Conservation (phyloP, 1,140 invertebrate species). For the Drosophila sulfurigaster region DNA sequence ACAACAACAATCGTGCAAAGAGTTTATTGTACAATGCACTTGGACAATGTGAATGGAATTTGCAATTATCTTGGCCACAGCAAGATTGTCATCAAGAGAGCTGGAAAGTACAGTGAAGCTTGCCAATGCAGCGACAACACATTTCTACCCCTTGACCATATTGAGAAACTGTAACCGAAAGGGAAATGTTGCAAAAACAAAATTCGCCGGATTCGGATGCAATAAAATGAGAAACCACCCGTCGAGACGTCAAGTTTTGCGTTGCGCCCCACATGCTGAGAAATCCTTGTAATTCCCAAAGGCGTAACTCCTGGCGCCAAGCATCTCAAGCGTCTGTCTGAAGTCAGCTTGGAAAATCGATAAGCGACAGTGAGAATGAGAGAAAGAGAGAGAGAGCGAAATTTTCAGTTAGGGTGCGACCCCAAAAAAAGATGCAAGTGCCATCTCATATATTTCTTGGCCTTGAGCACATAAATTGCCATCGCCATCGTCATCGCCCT, state of each 20-base stretch:
- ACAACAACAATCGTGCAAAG: conserved; percentile 16
- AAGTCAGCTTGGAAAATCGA: conserved; percentile 48
- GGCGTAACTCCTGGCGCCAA: conserved; percentile 38
- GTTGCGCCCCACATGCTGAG: neutral
- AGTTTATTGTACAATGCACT: conserved; percentile 63
- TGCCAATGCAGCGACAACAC: neutral
- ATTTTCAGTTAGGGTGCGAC: conserved; percentile 38
- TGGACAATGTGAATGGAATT: conserved; percentile 62
- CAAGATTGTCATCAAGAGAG: conserved; percentile 25
- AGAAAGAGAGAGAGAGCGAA: neutral
- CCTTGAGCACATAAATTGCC: conserved; percentile 49
- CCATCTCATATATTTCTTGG: conserved; percentile 25
- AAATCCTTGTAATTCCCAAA: conserved; percentile 34
- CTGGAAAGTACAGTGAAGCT: conserved; percentile 21
- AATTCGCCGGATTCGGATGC: conserved; percentile 63
- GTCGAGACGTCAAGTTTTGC: conserved; percentile 5
- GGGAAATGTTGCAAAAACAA: conserved; percentile 40
- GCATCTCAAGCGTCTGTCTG: conserved; percentile 6
- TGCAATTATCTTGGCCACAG: conserved; percentile 38
- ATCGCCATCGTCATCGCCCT: conserved; percentile 12
- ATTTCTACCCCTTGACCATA: conserved; percentile 30
- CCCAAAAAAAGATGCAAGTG: conserved; percentile 14
- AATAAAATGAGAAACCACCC: conserved; percentile 71
- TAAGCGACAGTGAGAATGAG: conserved; percentile 10
- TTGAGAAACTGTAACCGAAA: neutral